A percentile compares a stretch with the other conserved stretches of the same genome.
phyloP scores from a whole-genome alignment of 2,888 invertebrate species.

The Oscheius onirici region DNA sequence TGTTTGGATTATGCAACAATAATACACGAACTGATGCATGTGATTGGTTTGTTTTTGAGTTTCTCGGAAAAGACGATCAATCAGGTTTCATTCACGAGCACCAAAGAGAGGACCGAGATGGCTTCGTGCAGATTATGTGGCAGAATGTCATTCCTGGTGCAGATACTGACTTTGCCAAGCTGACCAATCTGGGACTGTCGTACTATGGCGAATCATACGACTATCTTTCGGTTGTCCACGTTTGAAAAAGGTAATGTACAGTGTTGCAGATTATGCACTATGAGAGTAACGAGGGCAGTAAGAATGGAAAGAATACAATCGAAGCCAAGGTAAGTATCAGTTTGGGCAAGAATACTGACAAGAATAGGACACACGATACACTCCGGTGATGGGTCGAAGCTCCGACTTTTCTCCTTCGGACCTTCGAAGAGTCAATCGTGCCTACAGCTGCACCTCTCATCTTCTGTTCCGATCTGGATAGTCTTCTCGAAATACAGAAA shows the following conservation, averaged over 20 bases:
- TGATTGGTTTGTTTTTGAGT: slow-evolving; percentile 54
- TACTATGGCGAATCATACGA: slow-evolving; percentile 69
- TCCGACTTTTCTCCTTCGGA: slow-evolving; percentile 67
- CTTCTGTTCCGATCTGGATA: slow-evolving; percentile 11
- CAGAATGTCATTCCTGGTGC: slow-evolving; percentile 68
- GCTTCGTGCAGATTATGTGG: slow-evolving; percentile 63
- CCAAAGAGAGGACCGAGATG: slow-evolving; percentile 68
- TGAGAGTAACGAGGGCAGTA: slow-evolving; percentile 59
- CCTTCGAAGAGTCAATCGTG: slow-evolving; percentile 66
- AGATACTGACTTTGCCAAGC: slow-evolving; percentile 69
- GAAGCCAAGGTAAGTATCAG: slow-evolving; percentile 53
- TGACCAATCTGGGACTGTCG: slow-evolving; percentile 64
- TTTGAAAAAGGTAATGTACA: too few relatives aligned
- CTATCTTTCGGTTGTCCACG: slow-evolving; percentile 60
- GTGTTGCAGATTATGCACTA: slow-evolving; percentile 58
- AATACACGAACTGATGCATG: slow-evolving; percentile 83
- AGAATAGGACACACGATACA: slow-evolving; percentile 52
- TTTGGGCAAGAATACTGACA: not conserved
- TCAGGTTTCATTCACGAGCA: slow-evolving; percentile 70
- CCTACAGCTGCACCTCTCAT: slow-evolving; percentile 57
- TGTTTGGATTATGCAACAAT: slow-evolving; percentile 76
- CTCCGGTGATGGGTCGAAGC: slow-evolving; percentile 66
- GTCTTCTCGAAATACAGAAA: not conserved
- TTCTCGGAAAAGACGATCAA: not conserved
- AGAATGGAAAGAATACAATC: slow-evolving; percentile 68